Evolutionary conservation across 2,888 invertebrate genomes (phyloP).

Genomic region (Stenotaenia linearis): DNA sequence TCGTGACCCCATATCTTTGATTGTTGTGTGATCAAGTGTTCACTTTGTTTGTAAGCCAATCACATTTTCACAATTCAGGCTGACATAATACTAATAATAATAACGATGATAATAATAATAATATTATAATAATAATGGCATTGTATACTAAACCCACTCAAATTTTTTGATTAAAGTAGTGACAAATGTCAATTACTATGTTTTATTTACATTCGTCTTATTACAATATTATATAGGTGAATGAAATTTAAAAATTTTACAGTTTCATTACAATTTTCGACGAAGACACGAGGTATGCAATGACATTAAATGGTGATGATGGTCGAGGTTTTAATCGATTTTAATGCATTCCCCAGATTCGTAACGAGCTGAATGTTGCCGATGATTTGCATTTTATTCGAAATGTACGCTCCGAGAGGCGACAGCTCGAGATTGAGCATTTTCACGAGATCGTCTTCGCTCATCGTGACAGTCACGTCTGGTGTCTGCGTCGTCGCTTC

Average conservation of each 20-base stretch:
- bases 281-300: not conserved
- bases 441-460: conserved; percentile 4
- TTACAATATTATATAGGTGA: too few species aligned
- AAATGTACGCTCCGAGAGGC: conserved; percentile 33
- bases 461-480: conserved; percentile 31
- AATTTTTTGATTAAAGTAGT: conserved; percentile 8
- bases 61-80: conserved; percentile 5
- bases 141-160: conserved; percentile 18
- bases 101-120: not conserved
- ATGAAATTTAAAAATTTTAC: too few species aligned
- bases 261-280: not conserved
- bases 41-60: conserved; percentile 5
- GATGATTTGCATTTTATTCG: conserved; percentile 24
- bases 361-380: conserved; percentile 29
- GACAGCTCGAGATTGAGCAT: conserved; percentile 27
- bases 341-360: conserved; percentile 11
- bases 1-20: not conserved
- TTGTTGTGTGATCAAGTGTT: not conserved
- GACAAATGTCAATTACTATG: not conserved
- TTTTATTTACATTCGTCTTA: not conserved
- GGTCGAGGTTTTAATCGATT: not conserved
- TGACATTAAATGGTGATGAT: not conserved
- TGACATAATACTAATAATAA: not conserved
- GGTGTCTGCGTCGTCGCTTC: not conserved
- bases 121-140: not conserved